Conservation (phyloP, 2,113 vertebrate species). For the Myiopsitta monachus region DNA sequence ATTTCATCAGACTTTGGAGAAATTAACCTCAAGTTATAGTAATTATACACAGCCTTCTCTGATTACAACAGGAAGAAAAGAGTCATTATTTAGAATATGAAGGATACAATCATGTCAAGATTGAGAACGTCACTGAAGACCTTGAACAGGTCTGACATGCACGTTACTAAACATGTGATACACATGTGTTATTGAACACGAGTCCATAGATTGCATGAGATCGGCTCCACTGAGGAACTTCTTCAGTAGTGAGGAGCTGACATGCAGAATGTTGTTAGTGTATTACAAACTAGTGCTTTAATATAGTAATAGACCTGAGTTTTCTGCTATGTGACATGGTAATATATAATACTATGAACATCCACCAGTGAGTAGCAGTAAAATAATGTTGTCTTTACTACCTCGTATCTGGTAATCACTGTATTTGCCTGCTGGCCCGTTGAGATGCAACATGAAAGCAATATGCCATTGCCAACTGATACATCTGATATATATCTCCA, state of each 20-base stretch:
- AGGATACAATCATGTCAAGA: background rate
- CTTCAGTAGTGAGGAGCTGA: background rate
- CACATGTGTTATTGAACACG: fast-evolving
- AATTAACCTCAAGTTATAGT: background rate
- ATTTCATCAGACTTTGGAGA: background rate
- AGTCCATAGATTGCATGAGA: background rate
- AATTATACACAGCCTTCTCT: background rate
- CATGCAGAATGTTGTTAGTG: background rate
- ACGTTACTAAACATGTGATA: background rate
- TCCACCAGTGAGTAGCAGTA: background rate
- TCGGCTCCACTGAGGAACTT: background rate
- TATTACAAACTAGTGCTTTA: background rate
- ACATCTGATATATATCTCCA: background rate
- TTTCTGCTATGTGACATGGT: background rate
- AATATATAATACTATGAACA: background rate
- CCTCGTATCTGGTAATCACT: background rate
- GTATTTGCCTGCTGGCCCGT: background rate
- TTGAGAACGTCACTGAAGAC: background rate
- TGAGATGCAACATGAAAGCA: background rate
- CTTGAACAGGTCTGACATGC: background rate
- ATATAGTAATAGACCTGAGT: background rate
- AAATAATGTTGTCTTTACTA: background rate
- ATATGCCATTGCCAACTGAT: fast-evolving
- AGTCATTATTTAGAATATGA: background rate
- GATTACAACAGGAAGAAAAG: background rate